Conservation (phyloP, 2,888 invertebrate species). For the Sipha maydis region DNA sequence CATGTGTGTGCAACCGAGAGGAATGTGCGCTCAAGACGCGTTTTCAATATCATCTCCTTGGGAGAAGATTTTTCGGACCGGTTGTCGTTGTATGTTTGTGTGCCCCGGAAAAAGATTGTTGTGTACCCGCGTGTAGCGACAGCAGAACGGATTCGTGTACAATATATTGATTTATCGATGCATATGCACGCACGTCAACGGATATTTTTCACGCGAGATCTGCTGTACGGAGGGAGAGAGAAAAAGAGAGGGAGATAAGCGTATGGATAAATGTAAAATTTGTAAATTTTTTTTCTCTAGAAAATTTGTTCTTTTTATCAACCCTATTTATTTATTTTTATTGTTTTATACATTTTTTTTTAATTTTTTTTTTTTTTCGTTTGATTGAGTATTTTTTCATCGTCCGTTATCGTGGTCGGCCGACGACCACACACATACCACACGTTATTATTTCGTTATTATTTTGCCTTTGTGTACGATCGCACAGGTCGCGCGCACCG, state of each 20-base stretch:
- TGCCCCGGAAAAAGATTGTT: background rate
- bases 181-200: background rate
- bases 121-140: background rate
- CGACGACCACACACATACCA: conserved; percentile 15
- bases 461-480: background rate
- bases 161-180: conserved; percentile 21
- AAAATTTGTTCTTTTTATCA: conserved; percentile 26
- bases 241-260: too few species aligned
- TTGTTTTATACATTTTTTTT: too few species aligned
- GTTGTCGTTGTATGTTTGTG: conserved; percentile 13
- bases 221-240: too few species aligned
- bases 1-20: background rate
- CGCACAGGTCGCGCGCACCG: background rate
- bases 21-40: conserved; percentile 39
- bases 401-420: background rate
- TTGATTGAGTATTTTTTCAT: background rate
- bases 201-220: too few species aligned
- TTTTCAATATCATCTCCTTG: conserved; percentile 33
- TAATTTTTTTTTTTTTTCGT: background rate
- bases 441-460: background rate
- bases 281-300: background rate
- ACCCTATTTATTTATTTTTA: background rate
- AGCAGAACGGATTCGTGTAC: background rate
- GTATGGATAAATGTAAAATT: too few species aligned
- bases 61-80: conserved; percentile 37